phyloP scores from a whole-genome alignment of 2,113 vertebrate genomes.

The Clarias magur region DNA sequence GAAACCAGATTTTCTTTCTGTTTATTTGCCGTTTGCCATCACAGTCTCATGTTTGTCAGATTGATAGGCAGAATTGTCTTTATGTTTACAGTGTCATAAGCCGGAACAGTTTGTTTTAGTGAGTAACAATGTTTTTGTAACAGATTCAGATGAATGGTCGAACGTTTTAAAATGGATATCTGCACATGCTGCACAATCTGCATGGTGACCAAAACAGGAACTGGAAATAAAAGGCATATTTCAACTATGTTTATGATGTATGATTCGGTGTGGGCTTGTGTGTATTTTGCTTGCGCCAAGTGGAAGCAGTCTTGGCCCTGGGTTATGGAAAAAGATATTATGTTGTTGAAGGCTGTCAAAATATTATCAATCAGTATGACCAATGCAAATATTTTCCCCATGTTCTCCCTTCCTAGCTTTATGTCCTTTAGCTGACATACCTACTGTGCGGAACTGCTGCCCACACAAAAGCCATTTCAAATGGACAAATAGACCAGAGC shows the following conservation, averaged over 20 bases:
- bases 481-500: constrained; percentile 56
- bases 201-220: constrained; percentile 35
- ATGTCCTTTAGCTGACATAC: constrained; percentile 52
- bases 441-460: constrained; percentile 58
- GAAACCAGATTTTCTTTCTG: constrained; percentile 18
- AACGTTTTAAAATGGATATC: not conserved
- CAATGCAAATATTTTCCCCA: constrained; percentile 68
- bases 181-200: not conserved
- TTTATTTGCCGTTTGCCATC: constrained; percentile 26
- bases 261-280: constrained; percentile 41
- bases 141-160: not conserved
- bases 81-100: constrained; percentile 33
- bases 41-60: constrained; percentile 3
- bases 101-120: not conserved
- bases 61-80: not conserved
- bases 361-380: constrained; percentile 66
- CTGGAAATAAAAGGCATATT: constrained; percentile 55
- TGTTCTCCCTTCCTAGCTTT: constrained; percentile 60
- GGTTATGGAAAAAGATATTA: constrained; percentile 49
- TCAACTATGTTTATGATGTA: constrained; percentile 37
- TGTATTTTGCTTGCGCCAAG: constrained; percentile 38
- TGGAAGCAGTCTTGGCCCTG: constrained; percentile 41
- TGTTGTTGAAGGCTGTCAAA: constrained; percentile 66
- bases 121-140: constrained; percentile 10
- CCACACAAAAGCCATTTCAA: constrained; percentile 65